A percentile compares a stretch with the other conserved stretches of the same genome.
Conservation (phyloP, 2,888 invertebrate genomes). For the Erebia palarica region DNA sequence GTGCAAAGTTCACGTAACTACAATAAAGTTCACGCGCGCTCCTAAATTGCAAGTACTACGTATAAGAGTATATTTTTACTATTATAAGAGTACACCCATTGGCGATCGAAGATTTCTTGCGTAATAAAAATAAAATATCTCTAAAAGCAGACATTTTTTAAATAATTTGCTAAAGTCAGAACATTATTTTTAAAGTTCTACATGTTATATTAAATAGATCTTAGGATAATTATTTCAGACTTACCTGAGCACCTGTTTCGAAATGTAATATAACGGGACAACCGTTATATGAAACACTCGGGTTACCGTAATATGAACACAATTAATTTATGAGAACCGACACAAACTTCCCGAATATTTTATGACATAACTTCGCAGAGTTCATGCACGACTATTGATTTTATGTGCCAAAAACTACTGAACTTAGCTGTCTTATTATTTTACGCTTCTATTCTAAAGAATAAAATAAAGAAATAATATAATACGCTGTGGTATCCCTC, state of each 20-base stretch:
- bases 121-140: no score
- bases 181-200: no score
- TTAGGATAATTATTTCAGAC: neutral
- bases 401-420: neutral
- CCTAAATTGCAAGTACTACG: no score
- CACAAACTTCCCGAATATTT: neutral
- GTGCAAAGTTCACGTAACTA: no score
- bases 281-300: neutral
- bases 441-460: neutral
- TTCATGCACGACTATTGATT: no score
- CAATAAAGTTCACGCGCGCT: no score
- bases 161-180: no score
- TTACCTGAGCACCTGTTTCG: neutral
- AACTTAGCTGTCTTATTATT: neutral
- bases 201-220: no score
- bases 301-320: neutral
- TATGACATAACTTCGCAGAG: neutral
- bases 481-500: neutral
- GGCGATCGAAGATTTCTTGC: no score
- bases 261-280: slow-evolving; percentile 16
- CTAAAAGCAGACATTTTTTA: no score
- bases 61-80: no score
- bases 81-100: no score
- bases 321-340: slow-evolving; percentile 17
- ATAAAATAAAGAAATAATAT: neutral